Conservation (phyloP, 2,113 vertebrate genomes). For the Jacana jacana region DNA sequence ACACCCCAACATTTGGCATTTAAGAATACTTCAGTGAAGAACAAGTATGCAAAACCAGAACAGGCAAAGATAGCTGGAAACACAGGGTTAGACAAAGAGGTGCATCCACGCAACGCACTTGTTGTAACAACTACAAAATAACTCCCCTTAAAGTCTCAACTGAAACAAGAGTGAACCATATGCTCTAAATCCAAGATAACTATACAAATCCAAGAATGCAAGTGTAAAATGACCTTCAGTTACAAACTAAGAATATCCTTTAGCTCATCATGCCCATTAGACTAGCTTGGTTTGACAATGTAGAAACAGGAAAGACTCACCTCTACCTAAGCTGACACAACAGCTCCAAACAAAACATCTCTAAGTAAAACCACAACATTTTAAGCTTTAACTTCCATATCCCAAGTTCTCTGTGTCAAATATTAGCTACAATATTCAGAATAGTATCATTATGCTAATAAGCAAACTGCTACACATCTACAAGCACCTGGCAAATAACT, state of each 20-base stretch:
- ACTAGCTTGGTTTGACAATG: background rate
- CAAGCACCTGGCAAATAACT: background rate
- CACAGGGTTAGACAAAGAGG: background rate
- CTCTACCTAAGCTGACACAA: background rate
- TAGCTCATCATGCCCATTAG: background rate
- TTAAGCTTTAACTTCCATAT: background rate
- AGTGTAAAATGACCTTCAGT: background rate
- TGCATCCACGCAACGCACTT: background rate
- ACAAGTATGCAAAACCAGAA: background rate
- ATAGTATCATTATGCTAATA: background rate
- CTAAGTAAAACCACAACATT: background rate
- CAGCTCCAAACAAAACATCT: background rate
- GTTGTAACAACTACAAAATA: background rate
- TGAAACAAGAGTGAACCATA: background rate
- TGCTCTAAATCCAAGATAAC: background rate
- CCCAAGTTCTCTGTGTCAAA: background rate
- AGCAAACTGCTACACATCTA: background rate
- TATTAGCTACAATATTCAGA: background rate
- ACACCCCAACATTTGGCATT: background rate
- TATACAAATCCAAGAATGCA: background rate
- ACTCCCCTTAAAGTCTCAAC: background rate
- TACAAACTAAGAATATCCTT: background rate
- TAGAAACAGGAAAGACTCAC: background rate
- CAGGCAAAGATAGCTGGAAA: background rate
- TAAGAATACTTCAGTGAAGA: background rate